A percentile compares a stretch with the other conserved stretches of the same genome.
These are phyloP conservation scores for Watsonalla cultraria DNA, from an alignment of 2,888 invertebrate genomes.

Conservation along the genomic window DNA sequence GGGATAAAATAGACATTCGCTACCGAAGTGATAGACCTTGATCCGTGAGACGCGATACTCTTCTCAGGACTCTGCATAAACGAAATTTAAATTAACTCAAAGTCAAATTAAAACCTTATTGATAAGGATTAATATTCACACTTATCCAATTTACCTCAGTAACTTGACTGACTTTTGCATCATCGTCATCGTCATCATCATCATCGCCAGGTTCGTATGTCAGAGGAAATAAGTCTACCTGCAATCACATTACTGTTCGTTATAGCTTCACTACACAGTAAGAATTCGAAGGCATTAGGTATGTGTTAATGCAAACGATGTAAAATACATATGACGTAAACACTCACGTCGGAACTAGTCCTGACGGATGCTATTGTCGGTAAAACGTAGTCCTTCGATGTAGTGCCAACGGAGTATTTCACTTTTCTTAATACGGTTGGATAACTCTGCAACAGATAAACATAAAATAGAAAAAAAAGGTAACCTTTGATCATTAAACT, in stretches of 20 bases:
- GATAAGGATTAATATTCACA: background rate
- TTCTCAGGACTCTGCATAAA: conserved; percentile 53
- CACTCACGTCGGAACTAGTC: conserved; percentile 42
- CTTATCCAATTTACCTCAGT: conserved; percentile 33
- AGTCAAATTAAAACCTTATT: no score
- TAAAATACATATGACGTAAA: background rate
- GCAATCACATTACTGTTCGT: conserved; percentile 7
- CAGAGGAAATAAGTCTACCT: conserved; percentile 37
- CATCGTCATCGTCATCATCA: conserved; percentile 38
- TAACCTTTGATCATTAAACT: no score
- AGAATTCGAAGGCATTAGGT: no score
- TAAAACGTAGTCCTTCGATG: conserved; percentile 66
- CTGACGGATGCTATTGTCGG: conserved; percentile 53
- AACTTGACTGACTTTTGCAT: conserved; percentile 28
- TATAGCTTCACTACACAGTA: background rate
- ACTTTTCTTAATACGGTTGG: conserved; percentile 68
- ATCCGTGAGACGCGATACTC: conserved; percentile 61
- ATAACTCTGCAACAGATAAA: conserved; percentile 54
- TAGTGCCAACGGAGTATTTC: conserved; percentile 48
- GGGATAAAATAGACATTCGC: conserved; percentile 45
- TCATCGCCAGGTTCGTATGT: conserved; percentile 56
- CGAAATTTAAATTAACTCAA: no score
- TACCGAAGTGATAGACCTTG: conserved; percentile 56
- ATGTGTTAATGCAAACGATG: background rate
- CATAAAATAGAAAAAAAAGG: background rate